Evolutionary conservation across 1,140 invertebrate genomes (phyloP).

Genomic region (Coelopa frigida): DNA sequence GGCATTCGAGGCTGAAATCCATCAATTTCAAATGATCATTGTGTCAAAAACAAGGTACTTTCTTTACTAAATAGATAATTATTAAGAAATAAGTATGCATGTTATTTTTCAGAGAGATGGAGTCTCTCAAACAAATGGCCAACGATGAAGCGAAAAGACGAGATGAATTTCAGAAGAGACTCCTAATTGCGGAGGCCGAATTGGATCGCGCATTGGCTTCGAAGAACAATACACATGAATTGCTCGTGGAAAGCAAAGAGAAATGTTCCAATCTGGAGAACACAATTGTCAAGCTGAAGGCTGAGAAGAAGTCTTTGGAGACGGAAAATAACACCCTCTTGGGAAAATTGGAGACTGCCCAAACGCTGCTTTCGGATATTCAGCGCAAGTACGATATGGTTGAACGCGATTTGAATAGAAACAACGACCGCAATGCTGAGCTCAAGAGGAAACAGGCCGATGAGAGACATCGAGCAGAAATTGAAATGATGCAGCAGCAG

Average conservation of each 20-base stretch:
- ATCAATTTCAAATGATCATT: conserved; percentile 27
- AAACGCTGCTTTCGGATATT: conserved; percentile 25
- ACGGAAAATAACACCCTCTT: conserved; percentile 26
- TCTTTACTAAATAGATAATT: too few relatives aligned
- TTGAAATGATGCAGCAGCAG: conserved; percentile 33
- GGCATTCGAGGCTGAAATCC: conserved; percentile 17
- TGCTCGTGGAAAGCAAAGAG: conserved; percentile 45
- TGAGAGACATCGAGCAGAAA: conserved; percentile 32
- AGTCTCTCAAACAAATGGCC: conserved; percentile 21
- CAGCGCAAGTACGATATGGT: conserved; percentile 39
- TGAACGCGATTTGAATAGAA: conserved; percentile 24
- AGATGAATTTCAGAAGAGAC: conserved; percentile 43
- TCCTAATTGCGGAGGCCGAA: conserved; percentile 48
- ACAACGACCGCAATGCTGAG: conserved; percentile 28
- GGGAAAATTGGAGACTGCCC: conserved; percentile 30
- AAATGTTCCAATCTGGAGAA: conserved; percentile 36
- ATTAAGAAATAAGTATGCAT: neutral
- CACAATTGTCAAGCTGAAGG: conserved; percentile 27
- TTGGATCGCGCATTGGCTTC: conserved; percentile 48
- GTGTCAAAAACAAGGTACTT: conserved; percentile 32
- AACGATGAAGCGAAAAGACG: conserved; percentile 28
- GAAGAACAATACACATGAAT: conserved; percentile 48
- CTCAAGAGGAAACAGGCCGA: conserved; percentile 28
- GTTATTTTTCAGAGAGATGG: conserved; percentile 22
- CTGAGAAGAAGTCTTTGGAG: conserved; percentile 31